Conservation (phyloP, 2,113 vertebrate genomes). For the Gallinago paraguaiae region DNA sequence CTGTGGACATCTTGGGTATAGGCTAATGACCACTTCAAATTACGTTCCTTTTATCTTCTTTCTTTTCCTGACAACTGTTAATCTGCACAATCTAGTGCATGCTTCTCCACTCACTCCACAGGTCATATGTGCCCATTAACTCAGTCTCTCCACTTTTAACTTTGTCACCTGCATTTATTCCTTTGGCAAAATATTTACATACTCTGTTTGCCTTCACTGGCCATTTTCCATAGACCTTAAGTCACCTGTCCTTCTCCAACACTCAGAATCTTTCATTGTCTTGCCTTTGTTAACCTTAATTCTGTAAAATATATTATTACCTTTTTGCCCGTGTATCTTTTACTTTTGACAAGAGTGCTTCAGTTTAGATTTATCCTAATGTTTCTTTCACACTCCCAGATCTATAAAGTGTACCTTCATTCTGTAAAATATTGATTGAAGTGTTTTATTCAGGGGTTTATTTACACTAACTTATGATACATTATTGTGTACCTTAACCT, state of each 20-base stretch:
- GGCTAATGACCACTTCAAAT: background rate
- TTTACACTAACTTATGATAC: background rate
- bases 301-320: background rate
- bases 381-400: background rate
- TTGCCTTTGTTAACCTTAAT: background rate
- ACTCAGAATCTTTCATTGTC: background rate
- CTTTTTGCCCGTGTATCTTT: fast-evolving
- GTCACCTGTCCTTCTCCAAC: background rate
- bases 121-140: background rate
- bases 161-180: too few species aligned
- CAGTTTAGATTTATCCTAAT: background rate
- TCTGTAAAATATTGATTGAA: background rate
- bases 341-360: background rate
- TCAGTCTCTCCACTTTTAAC: background rate
- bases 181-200: background rate
- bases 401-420: background rate
- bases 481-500: background rate
- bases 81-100: background rate
- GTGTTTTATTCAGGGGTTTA: background rate
- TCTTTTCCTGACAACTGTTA: background rate
- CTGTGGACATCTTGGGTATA: background rate
- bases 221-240: background rate
- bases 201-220: background rate
- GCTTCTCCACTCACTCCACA: background rate
- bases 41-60: background rate